Conservation (phyloP, 2,888 invertebrate species). For the Fragum sueziense region DNA sequence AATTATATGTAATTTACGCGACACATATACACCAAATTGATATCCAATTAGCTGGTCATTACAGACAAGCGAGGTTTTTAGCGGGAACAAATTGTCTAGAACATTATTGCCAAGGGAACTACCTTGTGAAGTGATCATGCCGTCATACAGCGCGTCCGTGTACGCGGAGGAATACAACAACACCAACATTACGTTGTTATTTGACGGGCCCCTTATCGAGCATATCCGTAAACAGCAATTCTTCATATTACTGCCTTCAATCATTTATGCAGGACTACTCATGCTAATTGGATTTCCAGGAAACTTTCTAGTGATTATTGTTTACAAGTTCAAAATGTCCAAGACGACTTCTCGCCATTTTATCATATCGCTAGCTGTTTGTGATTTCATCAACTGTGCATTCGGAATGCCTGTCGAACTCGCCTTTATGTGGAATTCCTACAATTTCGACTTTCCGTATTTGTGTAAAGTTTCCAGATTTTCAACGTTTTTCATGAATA, state of each 20-base stretch:
- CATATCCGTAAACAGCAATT: slow-evolving; percentile 32
- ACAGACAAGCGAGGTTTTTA: too few relatives aligned
- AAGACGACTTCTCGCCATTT: slow-evolving; percentile 63
- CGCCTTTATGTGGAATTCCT: slow-evolving; percentile 55
- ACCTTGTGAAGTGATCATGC: background rate
- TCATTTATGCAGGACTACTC: slow-evolving; percentile 63
- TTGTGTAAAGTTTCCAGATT: slow-evolving; percentile 66
- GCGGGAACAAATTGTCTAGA: too few relatives aligned
- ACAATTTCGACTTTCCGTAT: slow-evolving; percentile 61
- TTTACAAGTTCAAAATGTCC: slow-evolving; percentile 64
- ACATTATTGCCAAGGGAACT: background rate
- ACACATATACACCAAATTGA: too few relatives aligned
- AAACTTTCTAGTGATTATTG: slow-evolving; percentile 61
- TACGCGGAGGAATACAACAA: slow-evolving; percentile 11
- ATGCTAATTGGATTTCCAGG: slow-evolving; percentile 68
- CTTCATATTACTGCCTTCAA: slow-evolving; percentile 60
- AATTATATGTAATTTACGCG: too few relatives aligned
- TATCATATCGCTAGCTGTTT: slow-evolving; percentile 64
- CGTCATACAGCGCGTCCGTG: slow-evolving; percentile 3
- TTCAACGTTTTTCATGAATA: slow-evolving; percentile 67
- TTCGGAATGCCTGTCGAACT: slow-evolving; percentile 68
- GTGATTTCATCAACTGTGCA: slow-evolving; percentile 67
- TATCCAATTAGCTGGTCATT: too few relatives aligned
- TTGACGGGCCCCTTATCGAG: slow-evolving; percentile 35
- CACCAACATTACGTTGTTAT: slow-evolving; percentile 36